Conservation (phyloP, 2,888 invertebrate genomes). For the Coleophora flavipennella region DNA sequence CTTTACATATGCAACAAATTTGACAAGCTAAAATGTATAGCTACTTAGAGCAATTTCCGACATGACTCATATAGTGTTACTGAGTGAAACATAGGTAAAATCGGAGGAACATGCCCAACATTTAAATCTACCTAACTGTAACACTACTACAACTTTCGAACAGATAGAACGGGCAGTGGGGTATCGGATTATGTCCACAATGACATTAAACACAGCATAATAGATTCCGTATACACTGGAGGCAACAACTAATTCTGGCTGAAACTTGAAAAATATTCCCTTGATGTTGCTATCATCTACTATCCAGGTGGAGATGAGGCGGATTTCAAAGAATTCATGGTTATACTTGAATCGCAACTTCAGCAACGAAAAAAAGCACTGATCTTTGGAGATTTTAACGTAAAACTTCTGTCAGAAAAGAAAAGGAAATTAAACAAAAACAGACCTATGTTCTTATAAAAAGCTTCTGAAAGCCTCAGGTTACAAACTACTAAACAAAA, state of each 20-base stretch:
- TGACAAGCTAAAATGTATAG: slow-evolving; percentile 16
- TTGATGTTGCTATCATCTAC: slow-evolving; percentile 16
- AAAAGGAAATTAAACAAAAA: not conserved
- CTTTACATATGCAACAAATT: slow-evolving; percentile 18
- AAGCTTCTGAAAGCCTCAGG: slow-evolving; percentile 6
- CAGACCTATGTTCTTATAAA: slow-evolving; percentile 1
- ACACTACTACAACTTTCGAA: slow-evolving; percentile 17
- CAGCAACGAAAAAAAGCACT: slow-evolving; percentile 12
- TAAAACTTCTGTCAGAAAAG: slow-evolving; percentile 11
- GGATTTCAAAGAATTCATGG: slow-evolving; percentile 10
- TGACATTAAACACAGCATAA: slow-evolving; percentile 11
- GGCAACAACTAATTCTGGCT: slow-evolving; percentile 21
- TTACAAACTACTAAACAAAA: slow-evolving; percentile 13
- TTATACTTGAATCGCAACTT: slow-evolving; percentile 11
- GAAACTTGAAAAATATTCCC: slow-evolving; percentile 9
- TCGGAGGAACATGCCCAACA: slow-evolving; percentile 8
- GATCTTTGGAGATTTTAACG: slow-evolving; percentile 16
- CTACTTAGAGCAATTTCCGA: slow-evolving; percentile 8
- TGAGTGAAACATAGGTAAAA: slow-evolving; percentile 18
- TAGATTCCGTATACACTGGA: slow-evolving; percentile 8
- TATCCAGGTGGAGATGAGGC: slow-evolving; percentile 15
- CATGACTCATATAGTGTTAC: slow-evolving; percentile 10
- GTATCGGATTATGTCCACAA: slow-evolving; percentile 19
- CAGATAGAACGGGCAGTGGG: slow-evolving; percentile 16
- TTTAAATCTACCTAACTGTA: slow-evolving; percentile 12